phyloP scores from a whole-genome alignment of 2,113 vertebrate genomes.

The Pangasianodon gigas region DNA sequence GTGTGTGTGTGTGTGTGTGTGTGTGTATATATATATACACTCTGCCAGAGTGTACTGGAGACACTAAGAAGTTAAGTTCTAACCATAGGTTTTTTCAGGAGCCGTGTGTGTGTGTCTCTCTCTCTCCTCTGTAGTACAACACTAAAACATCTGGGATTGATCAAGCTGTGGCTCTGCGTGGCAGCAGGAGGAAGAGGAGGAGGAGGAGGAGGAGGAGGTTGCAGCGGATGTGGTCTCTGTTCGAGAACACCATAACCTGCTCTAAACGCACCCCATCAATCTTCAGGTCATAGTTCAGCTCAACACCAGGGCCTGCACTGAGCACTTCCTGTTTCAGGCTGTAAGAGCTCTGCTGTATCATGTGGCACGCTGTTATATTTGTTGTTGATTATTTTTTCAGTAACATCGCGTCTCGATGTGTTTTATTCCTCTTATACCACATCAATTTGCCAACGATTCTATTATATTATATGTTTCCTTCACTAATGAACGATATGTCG shows the following conservation, averaged over 20 bases:
- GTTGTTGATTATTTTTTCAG: not conserved
- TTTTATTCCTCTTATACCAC: not conserved
- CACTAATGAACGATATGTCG: not conserved
- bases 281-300: not conserved
- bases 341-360: not conserved
- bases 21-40: slow-evolving; percentile 23
- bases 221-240: slow-evolving; percentile 50
- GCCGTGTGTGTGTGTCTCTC: not conserved
- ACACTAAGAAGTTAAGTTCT: not conserved
- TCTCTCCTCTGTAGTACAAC: not conserved
- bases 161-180: slow-evolving; percentile 48
- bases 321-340: not conserved
- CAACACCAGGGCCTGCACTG: not conserved
- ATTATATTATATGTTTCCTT: not conserved
- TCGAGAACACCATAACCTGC: slow-evolving; percentile 32
- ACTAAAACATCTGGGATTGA: slow-evolving; percentile 58
- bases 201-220: slow-evolving; percentile 30
- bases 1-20: slow-evolving; percentile 6
- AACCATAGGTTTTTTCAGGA: not conserved
- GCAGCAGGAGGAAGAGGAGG: slow-evolving; percentile 32
- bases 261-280: slow-evolving; percentile 18
- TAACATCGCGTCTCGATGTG: not conserved
- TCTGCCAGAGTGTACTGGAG: not conserved
- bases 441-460: not conserved
- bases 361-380: not conserved